Base-by-base conservation (phyloP, 2,888 invertebrate genomes). In the Mesorhabditis sp. region DNA sequence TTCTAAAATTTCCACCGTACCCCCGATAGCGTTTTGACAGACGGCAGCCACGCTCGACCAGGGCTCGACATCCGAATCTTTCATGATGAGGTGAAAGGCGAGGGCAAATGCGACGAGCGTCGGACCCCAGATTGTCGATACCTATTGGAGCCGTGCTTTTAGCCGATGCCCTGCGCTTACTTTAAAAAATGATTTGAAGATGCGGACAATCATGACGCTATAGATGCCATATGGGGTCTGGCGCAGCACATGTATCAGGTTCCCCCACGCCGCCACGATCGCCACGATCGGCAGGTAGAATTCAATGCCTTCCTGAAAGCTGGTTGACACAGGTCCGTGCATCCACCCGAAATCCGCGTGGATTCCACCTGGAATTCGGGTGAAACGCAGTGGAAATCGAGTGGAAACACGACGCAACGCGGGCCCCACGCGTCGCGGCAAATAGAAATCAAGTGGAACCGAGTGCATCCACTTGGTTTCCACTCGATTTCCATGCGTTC, bases 231-330 rank as follows among this genome's bases (percentile, higher is more conserved):
- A 83, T 5, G 83, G 83, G n/a, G 78, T 75, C 67, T 79, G 79
- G 62, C 80, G 64, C 67, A 79, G 64, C 10, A 78, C 77, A 65
- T 78, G 78, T n/a, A 79, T 69, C 62, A 79, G 72, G 65, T 80
- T 83, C 45, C 82, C 71, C 83, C 83, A 83, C 2, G 83, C 82
- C 2, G 81, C 74, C 65, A 83, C 76, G 67, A 84, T 82, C 10
- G 83, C 83, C 50, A 83, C 74, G 67, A 83, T 84, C 28, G 83
- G 83, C 43, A 83, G 74, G 66, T 82, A 80, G 81, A 82, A 83
- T 13, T 71, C 69, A 3, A 79, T 63, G 10, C 78, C 73, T 41
- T 74, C 77, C 79, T 79, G 72, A 7, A 72, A 70, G 0, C 5
- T n/a, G n/a, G n/a, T n/a, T n/a, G n/a, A n/a, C n/a, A n/a, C n/a